Conservation (phyloP, 2,797 vertebrate genomes). For the Chaunax sp. region DNA sequence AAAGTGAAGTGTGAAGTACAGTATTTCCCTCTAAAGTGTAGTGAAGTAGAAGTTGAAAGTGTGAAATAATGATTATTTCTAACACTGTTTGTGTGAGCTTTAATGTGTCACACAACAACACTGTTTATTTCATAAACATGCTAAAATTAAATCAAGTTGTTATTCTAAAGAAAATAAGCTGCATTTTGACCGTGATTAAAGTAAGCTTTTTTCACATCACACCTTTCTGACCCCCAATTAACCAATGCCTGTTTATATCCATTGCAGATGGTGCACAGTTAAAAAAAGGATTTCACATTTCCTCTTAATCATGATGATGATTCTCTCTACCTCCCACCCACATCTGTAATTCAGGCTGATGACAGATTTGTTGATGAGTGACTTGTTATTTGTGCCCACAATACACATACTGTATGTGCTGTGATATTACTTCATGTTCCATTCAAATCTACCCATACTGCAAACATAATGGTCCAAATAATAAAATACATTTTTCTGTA, state of each 20-base stretch:
- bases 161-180: slow-evolving; percentile 17
- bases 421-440: background rate
- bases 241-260: slow-evolving; percentile 33
- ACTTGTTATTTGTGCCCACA: slow-evolving; percentile 19
- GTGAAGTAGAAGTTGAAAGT: too few relatives aligned
- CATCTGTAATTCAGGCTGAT: slow-evolving; percentile 34
- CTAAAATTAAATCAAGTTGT: background rate
- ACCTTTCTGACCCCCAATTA: slow-evolving; percentile 37
- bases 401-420: slow-evolving; percentile 14
- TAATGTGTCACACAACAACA: slow-evolving; percentile 10
- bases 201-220: slow-evolving; percentile 20
- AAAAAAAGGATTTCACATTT: background rate
- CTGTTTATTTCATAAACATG: background rate
- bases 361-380: slow-evolving; percentile 30
- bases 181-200: slow-evolving; percentile 16
- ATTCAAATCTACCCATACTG: background rate
- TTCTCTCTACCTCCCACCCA: slow-evolving; percentile 43
- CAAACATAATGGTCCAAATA: background rate
- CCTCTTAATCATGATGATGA: slow-evolving; percentile 16
- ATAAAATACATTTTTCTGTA: background rate
- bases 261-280: slow-evolving; percentile 8
- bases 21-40: background rate
- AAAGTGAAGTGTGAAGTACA: background rate
- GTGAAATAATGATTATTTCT: background rate
- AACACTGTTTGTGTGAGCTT: background rate